Percentiles rank a stretch among this genome's conserved stretches.
phyloP scores from a whole-genome alignment of 1,140 invertebrate genomes.

The Philaenus spumarius region DNA sequence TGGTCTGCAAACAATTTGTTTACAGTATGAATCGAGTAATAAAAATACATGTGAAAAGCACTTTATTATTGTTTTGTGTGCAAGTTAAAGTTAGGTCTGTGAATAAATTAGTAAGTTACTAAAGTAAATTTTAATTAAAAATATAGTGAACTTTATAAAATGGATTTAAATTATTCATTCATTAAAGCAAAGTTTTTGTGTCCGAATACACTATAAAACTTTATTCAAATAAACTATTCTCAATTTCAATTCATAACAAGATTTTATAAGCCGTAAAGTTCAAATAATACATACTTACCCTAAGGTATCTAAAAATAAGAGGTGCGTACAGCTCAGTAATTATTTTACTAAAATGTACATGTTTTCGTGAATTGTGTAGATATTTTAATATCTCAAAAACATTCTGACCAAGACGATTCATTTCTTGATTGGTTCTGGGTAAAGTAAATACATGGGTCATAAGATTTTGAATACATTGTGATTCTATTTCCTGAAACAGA shows the following conservation, averaged over 20 bases:
- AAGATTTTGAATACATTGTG: slow-evolving; percentile 25
- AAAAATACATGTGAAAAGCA: too few relatives aligned
- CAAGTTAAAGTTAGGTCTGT: too few relatives aligned
- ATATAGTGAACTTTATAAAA: background rate
- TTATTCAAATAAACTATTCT: too few relatives aligned
- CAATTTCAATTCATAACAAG: too few relatives aligned
- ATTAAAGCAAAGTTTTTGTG: too few relatives aligned
- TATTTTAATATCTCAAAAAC: slow-evolving; percentile 22
- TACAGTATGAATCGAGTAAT: too few relatives aligned
- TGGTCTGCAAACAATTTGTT: too few relatives aligned
- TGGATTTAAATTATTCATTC: background rate
- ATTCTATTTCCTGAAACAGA: slow-evolving; percentile 19
- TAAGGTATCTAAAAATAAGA: slow-evolving; percentile 27
- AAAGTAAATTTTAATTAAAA: too few relatives aligned
- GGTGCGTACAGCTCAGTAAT: slow-evolving; percentile 27
- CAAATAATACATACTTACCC: slow-evolving; percentile 12
- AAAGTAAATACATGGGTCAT: slow-evolving; percentile 24
- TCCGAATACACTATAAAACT: too few relatives aligned
- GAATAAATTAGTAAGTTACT: too few relatives aligned
- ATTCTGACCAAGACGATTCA: slow-evolving; percentile 13
- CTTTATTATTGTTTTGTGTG: too few relatives aligned
- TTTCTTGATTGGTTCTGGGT: slow-evolving; percentile 10
- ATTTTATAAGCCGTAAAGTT: too few relatives aligned
- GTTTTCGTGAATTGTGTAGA: slow-evolving; percentile 18
- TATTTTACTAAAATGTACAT: slow-evolving; percentile 21